A percentile compares a stretch with the other conserved stretches of the same genome.
These are phyloP conservation scores for Halcyon badia DNA, from an alignment of 2,797 vertebrate genomes.

Conservation along the genomic window DNA sequence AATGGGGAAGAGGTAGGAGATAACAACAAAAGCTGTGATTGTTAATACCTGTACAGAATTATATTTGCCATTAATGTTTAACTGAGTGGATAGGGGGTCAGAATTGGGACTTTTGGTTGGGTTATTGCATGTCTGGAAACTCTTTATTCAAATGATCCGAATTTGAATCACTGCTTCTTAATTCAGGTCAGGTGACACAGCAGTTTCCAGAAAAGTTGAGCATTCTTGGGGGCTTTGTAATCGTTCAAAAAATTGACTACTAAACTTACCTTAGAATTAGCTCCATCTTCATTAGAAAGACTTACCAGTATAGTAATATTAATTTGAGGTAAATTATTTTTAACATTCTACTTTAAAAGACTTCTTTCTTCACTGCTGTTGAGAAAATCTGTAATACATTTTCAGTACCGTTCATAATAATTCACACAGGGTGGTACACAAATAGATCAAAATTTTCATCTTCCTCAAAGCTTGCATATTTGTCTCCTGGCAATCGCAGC, in stretches of 20 bases:
- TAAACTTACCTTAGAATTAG: background rate
- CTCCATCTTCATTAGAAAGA: background rate
- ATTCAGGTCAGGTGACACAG: background rate
- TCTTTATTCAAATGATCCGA: background rate
- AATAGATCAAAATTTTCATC: background rate
- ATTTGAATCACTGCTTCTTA: background rate
- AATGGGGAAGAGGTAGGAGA: background rate
- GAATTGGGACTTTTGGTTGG: background rate
- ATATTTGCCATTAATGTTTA: background rate
- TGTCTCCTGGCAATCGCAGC: background rate
- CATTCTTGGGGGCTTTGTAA: background rate
- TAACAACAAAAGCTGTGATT: background rate
- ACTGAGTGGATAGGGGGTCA: background rate
- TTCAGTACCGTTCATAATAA: background rate
- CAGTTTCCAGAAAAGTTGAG: background rate
- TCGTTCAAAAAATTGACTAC: background rate
- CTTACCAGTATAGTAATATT: background rate
- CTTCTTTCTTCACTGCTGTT: background rate
- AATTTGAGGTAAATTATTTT: background rate
- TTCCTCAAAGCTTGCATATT: background rate
- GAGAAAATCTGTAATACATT: background rate
- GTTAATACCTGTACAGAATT: background rate
- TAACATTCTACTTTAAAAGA: background rate
- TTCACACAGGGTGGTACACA: background rate
- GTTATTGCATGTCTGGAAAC: background rate